Percentiles rank a stretch among this genome's conserved stretches.
These are phyloP conservation scores for Hemibagrus guttatus DNA, from an alignment of 2,797 vertebrate species.

Conservation along the genomic window DNA sequence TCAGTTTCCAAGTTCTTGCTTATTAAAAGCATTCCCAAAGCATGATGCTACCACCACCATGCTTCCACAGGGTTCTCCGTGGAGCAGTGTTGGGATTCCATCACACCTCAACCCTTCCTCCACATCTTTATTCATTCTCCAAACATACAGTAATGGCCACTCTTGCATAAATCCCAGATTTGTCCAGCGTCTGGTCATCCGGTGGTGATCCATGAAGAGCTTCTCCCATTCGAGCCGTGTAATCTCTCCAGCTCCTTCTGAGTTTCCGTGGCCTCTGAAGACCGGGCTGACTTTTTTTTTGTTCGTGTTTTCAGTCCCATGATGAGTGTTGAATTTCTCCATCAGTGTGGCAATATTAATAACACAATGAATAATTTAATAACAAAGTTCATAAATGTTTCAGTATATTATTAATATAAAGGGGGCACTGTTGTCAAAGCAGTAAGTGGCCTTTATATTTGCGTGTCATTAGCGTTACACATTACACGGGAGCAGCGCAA, in stretches of 20 bases:
- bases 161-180: not conserved
- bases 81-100: not conserved
- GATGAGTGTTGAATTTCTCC: conserved; percentile 29
- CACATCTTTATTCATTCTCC: not conserved
- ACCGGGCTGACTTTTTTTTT: not conserved
- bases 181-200: not conserved
- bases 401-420: conserved; percentile 41
- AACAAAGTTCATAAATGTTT: conserved; percentile 23
- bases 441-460: conserved; percentile 36
- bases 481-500: conserved; percentile 29
- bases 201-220: not conserved
- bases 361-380: conserved; percentile 35
- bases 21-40: not conserved
- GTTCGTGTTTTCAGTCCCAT: not conserved
- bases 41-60: not conserved
- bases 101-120: not conserved
- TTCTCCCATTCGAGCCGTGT: not conserved
- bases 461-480: conserved; percentile 45
- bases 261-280: not conserved
- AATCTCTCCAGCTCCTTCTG: not conserved
- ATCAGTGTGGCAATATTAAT: conserved; percentile 23
- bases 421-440: conserved; percentile 33
- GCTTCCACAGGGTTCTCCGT: not conserved
- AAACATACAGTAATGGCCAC: not conserved
- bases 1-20: not conserved